Evolutionary conservation across 2,888 invertebrate species (phyloP), one percentile per base, ranked within the genome.

Genomic region (Ormyrus rosae): DNA sequence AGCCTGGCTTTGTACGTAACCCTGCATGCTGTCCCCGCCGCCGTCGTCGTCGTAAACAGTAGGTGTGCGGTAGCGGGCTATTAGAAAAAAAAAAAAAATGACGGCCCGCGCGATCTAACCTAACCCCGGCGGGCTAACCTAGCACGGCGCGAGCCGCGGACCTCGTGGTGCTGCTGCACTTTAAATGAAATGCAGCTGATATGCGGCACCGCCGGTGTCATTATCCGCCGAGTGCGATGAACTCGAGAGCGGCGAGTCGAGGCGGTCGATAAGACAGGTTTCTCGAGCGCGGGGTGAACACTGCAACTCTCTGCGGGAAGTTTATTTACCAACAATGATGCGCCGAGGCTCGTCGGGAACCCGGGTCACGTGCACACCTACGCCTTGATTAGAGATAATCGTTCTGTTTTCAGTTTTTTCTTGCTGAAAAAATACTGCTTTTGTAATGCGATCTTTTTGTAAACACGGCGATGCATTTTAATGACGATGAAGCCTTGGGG

Each of bases 311-410:
- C 60, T 10, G 63, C 53, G 63, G 50, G 53, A 63, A 46, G 63
- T 69, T 56, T 71, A 71, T 71, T 64, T 70, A 64, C 77, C 71
- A 70, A 70, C 77, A 78, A 78, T 34, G 68, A 53, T 64, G 34
- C 61, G 50, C 13, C 64, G 6, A 19, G 4, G 34, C 5, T 2
- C 9, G 34, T 4, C 3, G 34, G 34, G 34, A 34, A 34, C 34
- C 34, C 45, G 13, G 13, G 53, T 75, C 75, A 74, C 74, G 58
- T 60, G 58, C 9, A 63, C 51, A 1, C 48, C 11, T 8, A 34
- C 11, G 11, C 4, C 34, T 34, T 34, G 34, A 34, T 34, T 34
- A 34, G 34, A 34, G 34, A 34, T 34, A 34, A 34, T 34, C 34
- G 34, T 34, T 34, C 4, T 34, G 34, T 34, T 34, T 34, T 34